Conservation (phyloP, 2,113 vertebrate species). For the Puma concolor region DNA sequence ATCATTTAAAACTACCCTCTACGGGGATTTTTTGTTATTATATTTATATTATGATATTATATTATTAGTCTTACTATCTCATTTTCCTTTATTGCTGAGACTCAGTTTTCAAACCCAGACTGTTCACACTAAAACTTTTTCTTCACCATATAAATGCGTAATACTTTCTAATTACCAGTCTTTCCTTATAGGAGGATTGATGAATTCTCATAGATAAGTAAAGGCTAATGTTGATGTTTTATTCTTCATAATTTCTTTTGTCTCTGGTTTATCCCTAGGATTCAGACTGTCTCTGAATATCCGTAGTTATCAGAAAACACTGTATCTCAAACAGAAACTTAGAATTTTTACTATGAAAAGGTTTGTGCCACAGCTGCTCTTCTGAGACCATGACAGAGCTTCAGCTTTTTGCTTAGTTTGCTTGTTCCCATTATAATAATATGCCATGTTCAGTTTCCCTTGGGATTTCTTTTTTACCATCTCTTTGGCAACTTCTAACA, state of each 20-base stretch:
- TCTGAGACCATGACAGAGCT: background rate
- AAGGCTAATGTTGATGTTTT: background rate
- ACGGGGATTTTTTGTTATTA: background rate
- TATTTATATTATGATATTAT: background rate
- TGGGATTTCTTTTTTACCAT: background rate
- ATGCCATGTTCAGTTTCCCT: background rate
- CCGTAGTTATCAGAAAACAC: background rate
- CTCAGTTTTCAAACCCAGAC: background rate
- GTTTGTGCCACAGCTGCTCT: background rate
- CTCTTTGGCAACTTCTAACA: background rate
- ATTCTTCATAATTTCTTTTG: background rate
- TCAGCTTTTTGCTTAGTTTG: background rate
- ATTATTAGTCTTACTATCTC: background rate
- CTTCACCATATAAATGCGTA: background rate
- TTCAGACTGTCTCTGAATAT: background rate
- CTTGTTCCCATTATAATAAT: background rate
- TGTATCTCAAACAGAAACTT: background rate
- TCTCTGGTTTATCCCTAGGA: background rate
- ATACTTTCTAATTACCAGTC: background rate
- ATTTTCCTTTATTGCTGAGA: background rate
- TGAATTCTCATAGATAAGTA: background rate
- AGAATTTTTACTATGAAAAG: background rate
- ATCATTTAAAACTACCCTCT: background rate
- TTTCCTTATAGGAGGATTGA: background rate
- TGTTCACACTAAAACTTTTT: background rate